Base-by-base conservation (phyloP, 1,140 invertebrate genomes). In the Heliconius congener region DNA sequence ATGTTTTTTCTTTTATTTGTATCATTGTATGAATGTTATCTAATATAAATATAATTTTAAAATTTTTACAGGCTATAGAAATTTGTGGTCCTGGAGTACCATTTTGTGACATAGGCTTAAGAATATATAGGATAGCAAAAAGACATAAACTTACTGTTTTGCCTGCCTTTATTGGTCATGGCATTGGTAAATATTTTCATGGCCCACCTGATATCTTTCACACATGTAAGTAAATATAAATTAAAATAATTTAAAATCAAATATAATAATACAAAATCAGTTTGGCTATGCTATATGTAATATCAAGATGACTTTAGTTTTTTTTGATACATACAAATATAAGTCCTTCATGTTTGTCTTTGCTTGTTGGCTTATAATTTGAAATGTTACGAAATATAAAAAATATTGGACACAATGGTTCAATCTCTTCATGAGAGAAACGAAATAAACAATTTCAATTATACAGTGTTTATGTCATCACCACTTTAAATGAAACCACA, bases 151-250 rank as follows among this genome's bases (percentile, higher is more conserved):
- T 96, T 52, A 95, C 94, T 82, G 96, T 99, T 9, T 94, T 99
- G 66, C 97, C 97, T 16, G 95, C 95, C 55, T 98, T 99, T 90
- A 96, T 96, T 84, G 99, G 99, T 1, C 99, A 99, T 95, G 99
- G 99, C 1, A 99, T 99, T 87, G 98, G 98, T 1, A 93, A 93
- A 81, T 98, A 98, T 90, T 99, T 99, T 90, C 99, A 99, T 95
- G 98, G 98, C 8, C 96, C 97, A 3, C 99, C 99, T 30, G 97
- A 98, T 85, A 98, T 99, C 83, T 96, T 96, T 88, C 98, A 99
- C 89, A 96, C 95, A 82, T 90, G 97, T 97, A 95, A 87, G 89
- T 82, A 74, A 87, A 81, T 8, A 73, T 80, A 74, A 71, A 46
- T 60, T 60, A 60, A 60, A 60, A 27, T 3, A 60, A 8, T 52